Evolutionary conservation across 2,888 invertebrate species (phyloP), one percentile per base, ranked within the genome.

Genomic region (Leptopilina drosophilae): DNA sequence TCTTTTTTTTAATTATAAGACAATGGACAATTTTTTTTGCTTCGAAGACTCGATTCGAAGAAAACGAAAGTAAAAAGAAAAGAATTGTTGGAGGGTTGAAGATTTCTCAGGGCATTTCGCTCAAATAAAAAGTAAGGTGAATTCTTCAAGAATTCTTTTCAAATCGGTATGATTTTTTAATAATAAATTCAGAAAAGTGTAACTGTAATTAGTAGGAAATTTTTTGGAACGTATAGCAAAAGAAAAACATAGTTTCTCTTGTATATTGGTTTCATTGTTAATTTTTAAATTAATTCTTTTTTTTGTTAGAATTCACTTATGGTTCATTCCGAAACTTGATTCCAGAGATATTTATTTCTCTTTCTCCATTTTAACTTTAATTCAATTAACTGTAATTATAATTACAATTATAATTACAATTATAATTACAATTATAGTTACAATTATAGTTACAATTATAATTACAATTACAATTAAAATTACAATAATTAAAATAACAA

Each of bases 111-210:
- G 73, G 15, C 33, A 73, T 11, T 73, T 59, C 73, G 73, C 73
- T 73, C 73, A 73, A 73, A 53, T 73, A 59, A 73, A 69, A 69
- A 56, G 56, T 26, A 73, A 33, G 56, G 11, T 66, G 42, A n/a
- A 65, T 66, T 66, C 42, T 42, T 66, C 42, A 66, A 15, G 46
- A 66, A 40, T 8, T 5, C 40, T 65, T 56, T 59, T 73, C 80
- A 85, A 20, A 85, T 85, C 83, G 82, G 83, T 84, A 81, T 78
- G 33, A 80, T 82, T 85, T 82, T 84, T 84, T 82, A 81, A 81
- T 77, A 73, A 80, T 77, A 33, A 73, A 73, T 73, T 73, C 56
- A 33, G 40, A 73, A 56, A 73, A 11, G 4, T n/a, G 33, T 73
- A 56, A 73, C 15, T 15, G 20, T 20, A 40, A 73, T 33, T 69